Conservation (phyloP, 2,797 vertebrate species). For the Thalassophryne amazonica region DNA sequence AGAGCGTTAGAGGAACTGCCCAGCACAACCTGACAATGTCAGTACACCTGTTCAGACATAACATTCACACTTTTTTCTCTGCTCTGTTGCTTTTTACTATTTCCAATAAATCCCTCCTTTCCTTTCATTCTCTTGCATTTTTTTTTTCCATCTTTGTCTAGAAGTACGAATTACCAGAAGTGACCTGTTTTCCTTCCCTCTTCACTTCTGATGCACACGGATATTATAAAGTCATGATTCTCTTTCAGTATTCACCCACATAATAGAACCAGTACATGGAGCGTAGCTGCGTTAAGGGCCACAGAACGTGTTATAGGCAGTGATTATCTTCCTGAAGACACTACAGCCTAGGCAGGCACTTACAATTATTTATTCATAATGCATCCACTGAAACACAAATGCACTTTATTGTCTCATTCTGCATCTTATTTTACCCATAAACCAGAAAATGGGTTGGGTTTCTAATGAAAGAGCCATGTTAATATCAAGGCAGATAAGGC, state of each 20-base stretch:
- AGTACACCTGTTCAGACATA: conserved; percentile 18
- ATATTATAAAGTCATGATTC: conserved; percentile 78
- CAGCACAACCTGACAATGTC: conserved; percentile 1
- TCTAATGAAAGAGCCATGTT: conserved; percentile 95
- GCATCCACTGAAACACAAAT: conserved; percentile 86
- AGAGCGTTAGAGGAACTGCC: background rate
- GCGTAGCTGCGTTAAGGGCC: conserved; percentile 51
- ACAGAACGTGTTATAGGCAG: conserved; percentile 62
- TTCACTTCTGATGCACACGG: conserved; percentile 31
- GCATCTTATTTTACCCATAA: conserved; percentile 89
- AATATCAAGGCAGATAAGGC: conserved; percentile 90
- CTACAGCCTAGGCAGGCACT: conserved; percentile 78
- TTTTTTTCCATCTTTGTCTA: conserved; percentile 1
- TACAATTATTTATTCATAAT: conserved; percentile 93
- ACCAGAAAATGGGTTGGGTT: conserved; percentile 83
- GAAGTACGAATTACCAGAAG: conserved; percentile 21
- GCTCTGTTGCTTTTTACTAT: background rate
- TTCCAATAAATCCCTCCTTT: background rate
- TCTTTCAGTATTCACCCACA: conserved; percentile 71
- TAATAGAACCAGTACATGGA: conserved; percentile 62
- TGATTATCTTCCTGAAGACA: conserved; percentile 78
- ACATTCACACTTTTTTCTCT: background rate
- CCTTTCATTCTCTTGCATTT: background rate
- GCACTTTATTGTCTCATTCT: conserved; percentile 90
- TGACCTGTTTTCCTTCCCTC: conserved; percentile 14